Percentiles rank a stretch among this genome's conserved stretches.
Conservation (phyloP, 1,140 invertebrate genomes). For the Drosophila ambigua region DNA sequence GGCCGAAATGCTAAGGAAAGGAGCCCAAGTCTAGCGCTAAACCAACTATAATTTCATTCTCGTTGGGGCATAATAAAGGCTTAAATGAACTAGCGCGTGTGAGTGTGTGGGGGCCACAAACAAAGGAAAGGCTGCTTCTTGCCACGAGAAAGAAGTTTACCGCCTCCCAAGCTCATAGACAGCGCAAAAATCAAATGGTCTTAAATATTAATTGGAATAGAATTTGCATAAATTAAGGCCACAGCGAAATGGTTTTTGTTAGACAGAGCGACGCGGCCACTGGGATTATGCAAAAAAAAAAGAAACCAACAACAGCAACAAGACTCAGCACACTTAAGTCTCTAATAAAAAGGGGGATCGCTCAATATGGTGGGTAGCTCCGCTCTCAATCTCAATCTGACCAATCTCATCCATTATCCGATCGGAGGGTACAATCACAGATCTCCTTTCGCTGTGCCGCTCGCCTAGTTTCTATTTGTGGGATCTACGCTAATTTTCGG, state of each 20-base stretch:
- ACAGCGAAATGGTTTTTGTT: constrained; percentile 62
- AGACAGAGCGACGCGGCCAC: constrained; percentile 74
- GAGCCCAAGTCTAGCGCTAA: not conserved
- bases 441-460: constrained; percentile 28
- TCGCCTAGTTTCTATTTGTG: constrained; percentile 43
- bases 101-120: constrained; percentile 25
- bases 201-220: constrained; percentile 78
- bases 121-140: constrained; percentile 51
- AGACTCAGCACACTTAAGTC: constrained; percentile 1
- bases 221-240: constrained; percentile 75
- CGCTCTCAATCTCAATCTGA: no score
- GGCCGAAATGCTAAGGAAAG: no score
- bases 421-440: constrained; percentile 7
- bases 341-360: constrained; percentile 1
- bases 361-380: not conserved
- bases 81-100: constrained; percentile 67
- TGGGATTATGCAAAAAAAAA: constrained; percentile 44
- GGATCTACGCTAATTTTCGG: constrained; percentile 49
- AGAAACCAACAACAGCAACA: not conserved
- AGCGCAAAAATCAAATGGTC: constrained; percentile 45
- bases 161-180: constrained; percentile 37
- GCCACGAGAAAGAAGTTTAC: constrained; percentile 63
- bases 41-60: not conserved
- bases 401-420: constrained; percentile 26
- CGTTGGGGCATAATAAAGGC: constrained; percentile 48